These are phyloP conservation scores for Diacarnus erythraeanus DNA, from an alignment of 37 sponge, comb jelly and placozoan species.

Conservation along the genomic window DNA sequence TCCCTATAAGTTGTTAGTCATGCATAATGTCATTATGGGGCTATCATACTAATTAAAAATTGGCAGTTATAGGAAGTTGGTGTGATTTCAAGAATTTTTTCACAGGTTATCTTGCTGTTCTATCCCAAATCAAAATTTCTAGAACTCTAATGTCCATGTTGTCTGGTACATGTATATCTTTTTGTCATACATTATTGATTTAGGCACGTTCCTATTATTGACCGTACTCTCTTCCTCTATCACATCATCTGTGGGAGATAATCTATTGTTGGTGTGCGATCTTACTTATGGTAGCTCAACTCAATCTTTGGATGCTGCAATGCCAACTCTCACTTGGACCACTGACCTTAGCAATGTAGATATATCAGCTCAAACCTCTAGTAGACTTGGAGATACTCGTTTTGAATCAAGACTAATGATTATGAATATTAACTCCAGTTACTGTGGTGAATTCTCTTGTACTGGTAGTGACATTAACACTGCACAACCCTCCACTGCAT, in stretches of 20 bases:
- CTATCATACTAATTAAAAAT: no score
- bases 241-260: background rate
- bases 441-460: constrained; percentile 23
- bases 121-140: no score
- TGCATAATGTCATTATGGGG: no score
- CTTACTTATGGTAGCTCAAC: no score
- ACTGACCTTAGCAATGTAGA: background rate
- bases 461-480: background rate
- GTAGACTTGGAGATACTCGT: background rate
- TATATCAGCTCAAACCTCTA: background rate
- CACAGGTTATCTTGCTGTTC: no score
- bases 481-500: background rate
- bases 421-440: constrained; percentile 8
- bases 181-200: no score
- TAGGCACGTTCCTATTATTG: background rate
- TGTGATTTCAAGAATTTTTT: no score
- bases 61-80: no score
- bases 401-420: background rate
- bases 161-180: no score
- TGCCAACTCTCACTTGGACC: background rate
- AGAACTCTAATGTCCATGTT: no score
- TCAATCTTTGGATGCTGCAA: background rate
- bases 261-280: background rate
- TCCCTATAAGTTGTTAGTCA: no score
- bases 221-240: background rate